Evolutionary conservation across 2,797 vertebrate genomes (phyloP), one percentile per base, ranked within the genome.

Genomic region (Yasuhikotakia modesta): DNA sequence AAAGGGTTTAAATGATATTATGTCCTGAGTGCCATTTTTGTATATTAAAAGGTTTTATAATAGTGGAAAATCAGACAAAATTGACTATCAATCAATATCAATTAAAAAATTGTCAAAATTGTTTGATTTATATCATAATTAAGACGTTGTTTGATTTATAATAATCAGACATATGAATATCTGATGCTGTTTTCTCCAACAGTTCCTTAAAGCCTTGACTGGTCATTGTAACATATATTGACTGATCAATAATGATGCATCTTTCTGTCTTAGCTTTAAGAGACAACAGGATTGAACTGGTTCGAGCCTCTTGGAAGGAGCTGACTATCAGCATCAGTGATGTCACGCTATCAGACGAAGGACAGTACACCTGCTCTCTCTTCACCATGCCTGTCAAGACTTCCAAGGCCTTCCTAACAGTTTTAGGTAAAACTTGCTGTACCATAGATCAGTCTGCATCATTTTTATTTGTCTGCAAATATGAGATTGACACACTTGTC

Each of bases 271-370:
- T 64, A 99, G 97, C 97, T 76, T 89, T 99, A 86, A 94, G 97
- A 80, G 97, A 99, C 90, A 96, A 99, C 92, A 92, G 97, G 83
- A 98, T 99, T 17, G 96, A 98, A 87, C 91, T 99, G 90, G 93
- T 95, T 52, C 91, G 93, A 35, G 94, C 94, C 66, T 94, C 94
- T 0, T 95, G 93, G 94, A 94, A 95, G 81, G 95, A 96, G 82
- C 80, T 96, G 86, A 95, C 93, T 27, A 96, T 96, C 89, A 95
- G 94, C 2, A 93, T 96, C 88, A 94, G 88, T 68, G 95, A 95
- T 0, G 93, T 95, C 79, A 88, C 94, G 27, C 91, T 96, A 84
- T 93, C 93, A 0, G 95, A 96, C 61, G 95, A 96, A 87, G 95
- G 95, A 63, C 94, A 94, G 82, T 96, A 96, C 73, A 96, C 95